Percentiles rank a stretch among this genome's conserved stretches.
phyloP scores from a whole-genome alignment of 1,140 invertebrate species.

The Drusus annulatus region DNA sequence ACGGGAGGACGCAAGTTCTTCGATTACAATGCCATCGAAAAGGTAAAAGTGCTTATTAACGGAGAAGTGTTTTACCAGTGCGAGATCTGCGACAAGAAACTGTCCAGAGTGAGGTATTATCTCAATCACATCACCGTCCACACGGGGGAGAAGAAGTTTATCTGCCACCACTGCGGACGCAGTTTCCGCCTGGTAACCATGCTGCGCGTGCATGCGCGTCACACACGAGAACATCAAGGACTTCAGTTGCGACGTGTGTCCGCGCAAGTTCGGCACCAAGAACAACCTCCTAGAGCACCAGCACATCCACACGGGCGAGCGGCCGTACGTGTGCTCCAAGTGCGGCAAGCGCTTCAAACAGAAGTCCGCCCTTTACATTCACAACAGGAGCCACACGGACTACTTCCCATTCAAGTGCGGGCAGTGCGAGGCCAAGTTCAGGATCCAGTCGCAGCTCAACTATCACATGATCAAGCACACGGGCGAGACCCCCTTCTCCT shows the following conservation, averaged over 20 bases:
- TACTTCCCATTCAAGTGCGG: constrained; percentile 53
- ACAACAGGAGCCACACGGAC: constrained; percentile 66
- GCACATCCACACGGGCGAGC: constrained; percentile 78
- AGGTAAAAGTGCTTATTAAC: constrained; percentile 66
- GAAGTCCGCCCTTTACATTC: constrained; percentile 71
- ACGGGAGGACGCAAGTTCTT: constrained; percentile 62
- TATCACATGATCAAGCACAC: constrained; percentile 77
- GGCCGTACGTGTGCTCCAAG: constrained; percentile 88
- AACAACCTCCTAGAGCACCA: constrained; percentile 70
- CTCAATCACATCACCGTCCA: constrained; percentile 76
- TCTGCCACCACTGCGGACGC: constrained; percentile 57
- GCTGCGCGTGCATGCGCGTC: constrained; percentile 62
- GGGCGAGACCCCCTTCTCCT: constrained; percentile 77
- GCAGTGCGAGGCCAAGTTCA: constrained; percentile 58
- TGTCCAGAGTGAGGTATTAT: constrained; percentile 75
- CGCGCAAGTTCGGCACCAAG: constrained; percentile 66
- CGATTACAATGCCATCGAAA: constrained; percentile 64
- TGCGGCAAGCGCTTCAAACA: constrained; percentile 91
- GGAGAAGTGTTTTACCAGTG: constrained; percentile 73
- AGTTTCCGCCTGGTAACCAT: constrained; percentile 54
- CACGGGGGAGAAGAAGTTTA: constrained; percentile 44
- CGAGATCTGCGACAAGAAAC: constrained; percentile 72
- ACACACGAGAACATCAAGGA: constrained; percentile 72
- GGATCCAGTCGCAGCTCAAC: constrained; percentile 61
- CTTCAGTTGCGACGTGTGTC: constrained; percentile 67